Evolutionary conservation across 92 coral and sea anemone genomes (phyloP).

Genomic region (Zoanthus sansibaricus): DNA sequence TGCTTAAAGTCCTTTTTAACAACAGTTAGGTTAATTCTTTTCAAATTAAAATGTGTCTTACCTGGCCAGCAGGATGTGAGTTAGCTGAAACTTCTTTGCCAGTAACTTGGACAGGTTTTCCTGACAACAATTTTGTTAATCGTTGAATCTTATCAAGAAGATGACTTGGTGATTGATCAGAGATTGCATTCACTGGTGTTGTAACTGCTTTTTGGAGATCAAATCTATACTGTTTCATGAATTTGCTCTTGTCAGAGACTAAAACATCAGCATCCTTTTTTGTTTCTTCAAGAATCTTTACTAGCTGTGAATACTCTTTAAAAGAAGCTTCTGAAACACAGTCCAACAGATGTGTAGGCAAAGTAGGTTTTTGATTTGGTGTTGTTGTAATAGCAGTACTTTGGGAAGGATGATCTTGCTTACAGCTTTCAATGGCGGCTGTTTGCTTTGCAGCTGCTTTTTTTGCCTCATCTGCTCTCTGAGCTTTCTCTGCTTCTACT

Average conservation of each 20-base stretch:
- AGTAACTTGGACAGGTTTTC: slow-evolving; percentile 73
- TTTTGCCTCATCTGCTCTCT: slow-evolving; percentile 51
- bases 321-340: slow-evolving; percentile 81
- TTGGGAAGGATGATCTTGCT: slow-evolving; percentile 19
- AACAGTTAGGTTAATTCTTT: background rate
- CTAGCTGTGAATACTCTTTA: slow-evolving; percentile 76
- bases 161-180: slow-evolving; percentile 92
- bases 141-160: slow-evolving; percentile 87
- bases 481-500: slow-evolving; percentile 58
- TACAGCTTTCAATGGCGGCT: background rate
- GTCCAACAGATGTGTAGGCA: slow-evolving; percentile 61
- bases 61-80: slow-evolving; percentile 83
- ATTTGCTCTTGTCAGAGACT: slow-evolving; percentile 58
- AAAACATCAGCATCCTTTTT: slow-evolving; percentile 67
- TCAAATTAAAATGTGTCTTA: slow-evolving; percentile 24
- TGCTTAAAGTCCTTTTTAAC: background rate
- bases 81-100: slow-evolving; percentile 79
- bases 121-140: slow-evolving; percentile 74
- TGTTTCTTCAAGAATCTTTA: slow-evolving; percentile 64
- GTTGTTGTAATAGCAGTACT: slow-evolving; percentile 4
- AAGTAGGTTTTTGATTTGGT: slow-evolving; percentile 41
- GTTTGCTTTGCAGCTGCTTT: slow-evolving; percentile 37
- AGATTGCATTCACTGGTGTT: slow-evolving; percentile 94
- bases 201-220: slow-evolving; percentile 92
- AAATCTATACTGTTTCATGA: slow-evolving; percentile 77